Percentiles rank a stretch among this genome's conserved stretches.
Conservation (phyloP, 2,888 invertebrate species). For the Harpalus rufipes region DNA sequence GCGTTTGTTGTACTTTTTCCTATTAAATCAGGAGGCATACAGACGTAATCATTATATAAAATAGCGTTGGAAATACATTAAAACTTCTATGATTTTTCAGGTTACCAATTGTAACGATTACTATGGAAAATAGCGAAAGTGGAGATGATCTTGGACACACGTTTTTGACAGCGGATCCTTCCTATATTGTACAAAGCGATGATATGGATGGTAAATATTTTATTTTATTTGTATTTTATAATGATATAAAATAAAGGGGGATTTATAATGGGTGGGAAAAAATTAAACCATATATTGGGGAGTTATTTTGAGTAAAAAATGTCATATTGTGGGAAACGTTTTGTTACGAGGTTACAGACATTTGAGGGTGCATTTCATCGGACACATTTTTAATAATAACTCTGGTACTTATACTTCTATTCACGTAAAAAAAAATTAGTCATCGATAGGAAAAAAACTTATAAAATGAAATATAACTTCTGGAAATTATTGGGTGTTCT, state of each 20-base stretch:
- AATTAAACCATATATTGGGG: too few species aligned
- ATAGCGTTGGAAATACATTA: background rate
- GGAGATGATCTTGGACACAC: constrained; percentile 80
- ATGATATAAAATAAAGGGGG: background rate
- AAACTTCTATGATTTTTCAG: constrained; percentile 6
- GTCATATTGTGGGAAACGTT: too few species aligned
- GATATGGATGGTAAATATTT: constrained; percentile 76
- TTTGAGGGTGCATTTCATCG: too few species aligned
- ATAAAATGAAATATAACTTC: too few species aligned
- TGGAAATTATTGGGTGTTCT: too few species aligned
- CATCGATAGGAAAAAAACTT: too few species aligned
- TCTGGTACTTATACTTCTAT: too few species aligned
- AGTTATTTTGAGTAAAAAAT: too few species aligned
- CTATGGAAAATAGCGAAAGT: constrained; percentile 82
- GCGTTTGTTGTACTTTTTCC: background rate
- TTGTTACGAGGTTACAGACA: too few species aligned
- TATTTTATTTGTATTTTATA: background rate
- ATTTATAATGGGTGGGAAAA: background rate
- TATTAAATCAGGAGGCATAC: constrained; percentile 42
- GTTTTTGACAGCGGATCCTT: constrained; percentile 76
- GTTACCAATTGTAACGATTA: constrained; percentile 30
- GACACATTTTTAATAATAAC: too few species aligned
- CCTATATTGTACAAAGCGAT: constrained; percentile 78
- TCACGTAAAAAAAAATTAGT: too few species aligned
- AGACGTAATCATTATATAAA: constrained; percentile 29